These are phyloP conservation scores for Siphamia tubifer DNA, from an alignment of 2,113 vertebrate species.

Conservation along the genomic window DNA sequence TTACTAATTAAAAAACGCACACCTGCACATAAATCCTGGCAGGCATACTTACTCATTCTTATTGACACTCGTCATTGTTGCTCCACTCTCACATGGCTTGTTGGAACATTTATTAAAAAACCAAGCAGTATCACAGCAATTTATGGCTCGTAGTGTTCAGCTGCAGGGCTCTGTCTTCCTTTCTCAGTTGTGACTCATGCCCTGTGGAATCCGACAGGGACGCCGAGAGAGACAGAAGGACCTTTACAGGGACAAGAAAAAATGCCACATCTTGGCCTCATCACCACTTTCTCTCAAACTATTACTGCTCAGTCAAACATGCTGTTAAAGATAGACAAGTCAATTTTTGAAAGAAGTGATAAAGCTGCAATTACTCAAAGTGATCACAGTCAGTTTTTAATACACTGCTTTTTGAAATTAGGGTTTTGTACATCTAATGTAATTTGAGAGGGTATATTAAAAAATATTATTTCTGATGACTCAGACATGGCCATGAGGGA, in stretches of 20 bases:
- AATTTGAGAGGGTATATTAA: not conserved
- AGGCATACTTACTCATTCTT: not conserved
- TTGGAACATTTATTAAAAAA: constrained; percentile 72
- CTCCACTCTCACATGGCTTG: constrained; percentile 58
- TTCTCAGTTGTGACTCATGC: constrained; percentile 29
- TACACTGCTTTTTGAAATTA: not conserved
- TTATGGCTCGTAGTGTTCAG: constrained; percentile 44
- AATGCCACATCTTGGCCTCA: constrained; percentile 12
- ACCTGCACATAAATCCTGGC: not conserved
- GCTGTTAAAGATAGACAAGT: not conserved
- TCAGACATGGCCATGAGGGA: not conserved
- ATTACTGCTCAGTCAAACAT: not conserved
- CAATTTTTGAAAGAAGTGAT: not conserved
- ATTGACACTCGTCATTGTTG: constrained; percentile 36
- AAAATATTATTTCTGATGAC: not conserved
- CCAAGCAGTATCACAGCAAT: constrained; percentile 63
- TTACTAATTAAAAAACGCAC: constrained; percentile 18
- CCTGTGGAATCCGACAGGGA: constrained; percentile 29
- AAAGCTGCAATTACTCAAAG: not conserved
- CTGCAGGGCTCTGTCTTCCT: constrained; percentile 30
- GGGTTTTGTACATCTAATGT: not conserved
- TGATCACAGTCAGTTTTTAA: not conserved
- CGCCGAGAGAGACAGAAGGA: constrained; percentile 1
- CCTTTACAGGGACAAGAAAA: constrained; percentile 39
- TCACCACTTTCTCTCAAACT: not conserved